A percentile compares a stretch with the other conserved stretches of the same genome.
Evolutionary conservation across 1,140 invertebrate species (phyloP).

Genomic region (Drosophila parvula): DNA sequence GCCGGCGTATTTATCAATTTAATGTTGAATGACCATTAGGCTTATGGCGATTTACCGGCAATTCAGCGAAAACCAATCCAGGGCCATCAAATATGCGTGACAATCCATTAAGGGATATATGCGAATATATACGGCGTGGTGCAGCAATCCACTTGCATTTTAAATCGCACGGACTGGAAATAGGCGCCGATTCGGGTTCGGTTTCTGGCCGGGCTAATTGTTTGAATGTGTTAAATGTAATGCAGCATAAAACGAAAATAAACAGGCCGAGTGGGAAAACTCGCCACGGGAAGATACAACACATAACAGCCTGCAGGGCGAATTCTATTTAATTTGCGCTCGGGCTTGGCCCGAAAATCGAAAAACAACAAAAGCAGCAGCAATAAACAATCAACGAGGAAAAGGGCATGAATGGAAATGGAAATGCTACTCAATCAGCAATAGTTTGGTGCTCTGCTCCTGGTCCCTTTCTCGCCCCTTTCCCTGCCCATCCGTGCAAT

Average conservation of each 20-base stretch:
- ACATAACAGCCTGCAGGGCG: constrained; percentile 40
- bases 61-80: constrained; percentile 45
- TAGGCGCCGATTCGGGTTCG: constrained; percentile 12
- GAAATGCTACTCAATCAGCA: constrained; percentile 44
- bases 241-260: constrained; percentile 64
- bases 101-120: constrained; percentile 47
- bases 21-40: constrained; percentile 50
- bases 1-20: constrained; percentile 13
- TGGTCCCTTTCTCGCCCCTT: not conserved
- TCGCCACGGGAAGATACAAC: not conserved
- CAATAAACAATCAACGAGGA: constrained; percentile 62
- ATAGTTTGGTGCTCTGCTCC: constrained; percentile 10
- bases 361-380: constrained; percentile 66
- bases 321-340: constrained; percentile 70
- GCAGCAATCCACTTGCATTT: constrained; percentile 26
- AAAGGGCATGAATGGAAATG: constrained; percentile 5
- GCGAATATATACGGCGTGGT: not conserved
- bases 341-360: constrained; percentile 51
- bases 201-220: constrained; percentile 61
- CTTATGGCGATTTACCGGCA: constrained; percentile 41
- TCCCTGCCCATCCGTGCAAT: constrained; percentile 38
- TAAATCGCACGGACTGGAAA: constrained; percentile 28
- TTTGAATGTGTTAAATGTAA: constrained; percentile 72
- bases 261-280: constrained; percentile 27
- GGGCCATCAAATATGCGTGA: constrained; percentile 45